Evolutionary conservation across 1,140 invertebrate species (phyloP).

Genomic region (Nephila pilipes): DNA sequence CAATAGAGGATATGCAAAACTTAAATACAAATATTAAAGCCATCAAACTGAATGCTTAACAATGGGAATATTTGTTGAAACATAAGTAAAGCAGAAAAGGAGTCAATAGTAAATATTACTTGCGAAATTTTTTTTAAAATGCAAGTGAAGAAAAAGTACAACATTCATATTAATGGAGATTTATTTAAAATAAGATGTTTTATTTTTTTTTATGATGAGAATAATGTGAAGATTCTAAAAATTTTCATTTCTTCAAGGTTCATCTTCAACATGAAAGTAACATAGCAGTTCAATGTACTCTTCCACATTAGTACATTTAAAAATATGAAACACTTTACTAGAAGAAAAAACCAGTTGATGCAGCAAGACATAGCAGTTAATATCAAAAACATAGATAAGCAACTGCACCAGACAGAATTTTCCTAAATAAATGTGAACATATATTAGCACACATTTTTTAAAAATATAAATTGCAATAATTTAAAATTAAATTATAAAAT

Average conservation of each 20-base stretch:
- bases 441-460: too few relatives aligned
- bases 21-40: too few relatives aligned
- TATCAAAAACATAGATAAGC: not conserved
- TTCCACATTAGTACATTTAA: not conserved
- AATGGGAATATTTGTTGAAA: too few relatives aligned
- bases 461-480: too few relatives aligned
- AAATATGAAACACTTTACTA: constrained; percentile 37
- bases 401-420: not conserved
- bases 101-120: too few relatives aligned
- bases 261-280: not conserved
- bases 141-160: not conserved
- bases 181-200: constrained; percentile 35
- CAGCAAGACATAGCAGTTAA: not conserved
- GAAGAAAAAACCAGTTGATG: not conserved
- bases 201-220: constrained; percentile 8
- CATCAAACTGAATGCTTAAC: too few relatives aligned
- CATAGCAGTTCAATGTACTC: constrained; percentile 25
- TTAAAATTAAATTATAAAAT: too few relatives aligned
- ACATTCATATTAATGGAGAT: constrained; percentile 6
- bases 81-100: too few relatives aligned
- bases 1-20: too few relatives aligned
- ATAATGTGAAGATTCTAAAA: constrained; percentile 6
- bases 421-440: not conserved
- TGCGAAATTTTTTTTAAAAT: too few relatives aligned
- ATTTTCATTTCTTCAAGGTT: not conserved